Conservation (phyloP, 2,888 invertebrate species). For the Metalampra italica region DNA sequence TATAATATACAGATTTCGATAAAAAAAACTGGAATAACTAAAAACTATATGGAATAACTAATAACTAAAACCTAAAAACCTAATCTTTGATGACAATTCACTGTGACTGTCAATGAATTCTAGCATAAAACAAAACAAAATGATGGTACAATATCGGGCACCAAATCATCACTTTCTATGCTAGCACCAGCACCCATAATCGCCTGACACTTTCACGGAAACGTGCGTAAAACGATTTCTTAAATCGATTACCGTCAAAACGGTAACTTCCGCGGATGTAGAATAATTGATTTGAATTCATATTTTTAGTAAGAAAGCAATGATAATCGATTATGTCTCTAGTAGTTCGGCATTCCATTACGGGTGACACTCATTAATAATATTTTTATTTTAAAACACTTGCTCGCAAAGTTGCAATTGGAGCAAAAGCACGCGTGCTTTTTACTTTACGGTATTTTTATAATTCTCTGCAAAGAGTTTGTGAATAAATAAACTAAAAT, state of each 20-base stretch:
- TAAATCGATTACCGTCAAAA: conserved; percentile 64
- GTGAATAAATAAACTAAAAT: no score
- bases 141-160: not conserved
- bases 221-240: conserved; percentile 57
- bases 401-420: no score
- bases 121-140: not conserved
- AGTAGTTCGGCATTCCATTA: not conserved
- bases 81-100: no score
- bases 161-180: conserved; percentile 53
- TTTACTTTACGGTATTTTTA: no score
- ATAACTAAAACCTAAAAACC: no score
- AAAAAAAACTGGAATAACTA: no score
- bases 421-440: no score
- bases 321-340: conserved; percentile 24
- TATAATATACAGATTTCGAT: no score
- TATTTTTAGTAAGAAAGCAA: conserved; percentile 35
- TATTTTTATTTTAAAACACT: no score
- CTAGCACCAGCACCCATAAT: conserved; percentile 43
- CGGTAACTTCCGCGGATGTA: conserved; percentile 63
- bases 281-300: conserved; percentile 54
- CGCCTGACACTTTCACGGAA: conserved; percentile 64
- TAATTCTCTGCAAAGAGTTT: no score
- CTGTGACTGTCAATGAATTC: not conserved
- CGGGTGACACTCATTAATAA: not conserved
- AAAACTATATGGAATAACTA: no score